A percentile compares a stretch with the other conserved stretches of the same genome.
Evolutionary conservation across 2,797 vertebrate species (phyloP).

Genomic region (Rhincodon typus): DNA sequence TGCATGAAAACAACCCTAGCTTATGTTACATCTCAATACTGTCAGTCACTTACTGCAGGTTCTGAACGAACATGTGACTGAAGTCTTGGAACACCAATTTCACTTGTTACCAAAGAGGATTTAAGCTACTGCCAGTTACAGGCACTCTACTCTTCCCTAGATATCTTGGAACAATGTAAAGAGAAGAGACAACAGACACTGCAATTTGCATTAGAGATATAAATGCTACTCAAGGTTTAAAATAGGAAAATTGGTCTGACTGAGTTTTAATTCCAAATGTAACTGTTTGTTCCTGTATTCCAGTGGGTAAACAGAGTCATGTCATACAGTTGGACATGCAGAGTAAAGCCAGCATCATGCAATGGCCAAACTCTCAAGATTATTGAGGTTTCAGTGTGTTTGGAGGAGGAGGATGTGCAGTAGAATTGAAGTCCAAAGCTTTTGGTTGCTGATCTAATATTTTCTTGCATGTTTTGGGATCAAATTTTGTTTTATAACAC

Average conservation of each 20-base stretch:
- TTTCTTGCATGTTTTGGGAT: no score
- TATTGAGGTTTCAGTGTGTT: not conserved
- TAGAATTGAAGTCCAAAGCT: not conserved
- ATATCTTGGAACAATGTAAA: not conserved
- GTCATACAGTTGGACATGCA: not conserved
- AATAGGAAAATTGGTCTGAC: not conserved
- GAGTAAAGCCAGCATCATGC: not conserved
- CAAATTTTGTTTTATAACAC: no score
- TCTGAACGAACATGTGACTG: not conserved
- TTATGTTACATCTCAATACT: not conserved
- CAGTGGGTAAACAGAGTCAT: not conserved
- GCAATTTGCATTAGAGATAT: not conserved
- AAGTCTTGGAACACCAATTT: not conserved
- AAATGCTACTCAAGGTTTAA: not conserved
- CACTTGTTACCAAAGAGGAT: not conserved
- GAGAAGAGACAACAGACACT: not conserved
- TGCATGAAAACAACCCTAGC: not conserved
- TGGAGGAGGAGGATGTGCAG: not conserved
- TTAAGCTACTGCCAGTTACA: not conserved
- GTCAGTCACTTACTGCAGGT: not conserved
- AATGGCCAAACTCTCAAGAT: not conserved
- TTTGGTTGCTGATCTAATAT: not conserved
- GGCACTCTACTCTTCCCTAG: not conserved
- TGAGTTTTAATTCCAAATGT: not conserved
- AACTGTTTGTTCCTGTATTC: not conserved